phyloP scores from a whole-genome alignment of 2,797 vertebrate species.

The Sparidentex hasta region DNA sequence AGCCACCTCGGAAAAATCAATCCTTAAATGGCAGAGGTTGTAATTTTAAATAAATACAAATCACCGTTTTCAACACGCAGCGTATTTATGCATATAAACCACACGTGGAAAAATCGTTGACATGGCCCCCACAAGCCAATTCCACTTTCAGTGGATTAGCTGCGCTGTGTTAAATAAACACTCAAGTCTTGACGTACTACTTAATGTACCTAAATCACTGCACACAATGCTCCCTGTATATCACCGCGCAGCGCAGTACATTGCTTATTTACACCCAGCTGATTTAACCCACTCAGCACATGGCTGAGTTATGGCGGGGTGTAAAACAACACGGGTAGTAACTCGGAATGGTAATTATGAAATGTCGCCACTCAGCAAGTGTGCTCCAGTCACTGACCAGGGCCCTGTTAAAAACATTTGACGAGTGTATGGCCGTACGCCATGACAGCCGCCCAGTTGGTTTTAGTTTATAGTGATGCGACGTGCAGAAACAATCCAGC shows the following conservation, averaged over 20 bases:
- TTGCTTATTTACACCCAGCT: constrained; percentile 54
- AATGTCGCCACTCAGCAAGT: constrained; percentile 71
- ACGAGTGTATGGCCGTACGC: constrained; percentile 33
- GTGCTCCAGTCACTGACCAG: constrained; percentile 57
- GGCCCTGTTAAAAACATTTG: constrained; percentile 65
- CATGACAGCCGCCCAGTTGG: constrained; percentile 9
- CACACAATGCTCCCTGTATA: constrained; percentile 33
- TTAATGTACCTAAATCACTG: constrained; percentile 60
- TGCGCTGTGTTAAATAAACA: constrained; percentile 51
- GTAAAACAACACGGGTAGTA: constrained; percentile 69
- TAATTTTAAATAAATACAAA: constrained; percentile 22
- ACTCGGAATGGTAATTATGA: constrained; percentile 68
- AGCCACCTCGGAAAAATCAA: constrained; percentile 5
- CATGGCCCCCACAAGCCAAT: constrained; percentile 24
- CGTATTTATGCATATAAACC: constrained; percentile 10
- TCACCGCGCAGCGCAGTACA: constrained; percentile 36
- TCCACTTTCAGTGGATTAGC: constrained; percentile 41
- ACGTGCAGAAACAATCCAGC: constrained; percentile 26
- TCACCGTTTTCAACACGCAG: neutral
- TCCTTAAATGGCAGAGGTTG: neutral
- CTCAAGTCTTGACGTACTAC: constrained; percentile 42
- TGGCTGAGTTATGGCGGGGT: constrained; percentile 63
- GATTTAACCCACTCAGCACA: constrained; percentile 67
- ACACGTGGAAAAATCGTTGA: constrained; percentile 2
- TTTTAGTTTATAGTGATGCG: constrained; percentile 43